These are phyloP conservation scores for Enhydra lutris DNA, from an alignment of 2,113 vertebrate genomes.

Conservation along the genomic window DNA sequence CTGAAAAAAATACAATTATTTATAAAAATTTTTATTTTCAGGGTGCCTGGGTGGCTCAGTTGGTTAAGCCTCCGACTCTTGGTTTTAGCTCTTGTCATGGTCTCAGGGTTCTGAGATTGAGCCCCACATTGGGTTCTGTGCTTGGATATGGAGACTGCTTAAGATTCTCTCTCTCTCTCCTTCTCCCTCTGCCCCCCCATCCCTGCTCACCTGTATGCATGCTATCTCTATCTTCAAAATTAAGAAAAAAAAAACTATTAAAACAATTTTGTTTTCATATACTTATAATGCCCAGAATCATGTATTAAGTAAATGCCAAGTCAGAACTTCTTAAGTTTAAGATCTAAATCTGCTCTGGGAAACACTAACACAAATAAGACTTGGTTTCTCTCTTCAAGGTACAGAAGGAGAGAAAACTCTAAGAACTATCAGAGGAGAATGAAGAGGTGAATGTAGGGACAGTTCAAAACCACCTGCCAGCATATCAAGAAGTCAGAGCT, in stretches of 20 bases:
- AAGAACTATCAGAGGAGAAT: neutral
- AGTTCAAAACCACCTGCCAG: neutral
- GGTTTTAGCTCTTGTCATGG: neutral
- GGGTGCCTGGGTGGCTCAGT: neutral
- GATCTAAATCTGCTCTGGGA: neutral
- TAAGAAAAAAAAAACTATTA: neutral
- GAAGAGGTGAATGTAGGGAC: neutral
- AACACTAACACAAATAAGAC: neutral
- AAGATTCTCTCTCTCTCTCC: neutral
- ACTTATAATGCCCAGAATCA: neutral
- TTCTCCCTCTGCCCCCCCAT: neutral
- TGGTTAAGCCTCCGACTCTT: neutral
- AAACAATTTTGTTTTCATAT: neutral
- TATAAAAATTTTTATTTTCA: neutral
- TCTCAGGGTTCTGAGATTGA: neutral
- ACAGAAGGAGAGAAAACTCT: neutral
- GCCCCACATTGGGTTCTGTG: neutral
- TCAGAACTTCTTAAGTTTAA: neutral
- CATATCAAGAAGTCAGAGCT: neutral
- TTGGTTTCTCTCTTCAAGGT: neutral
- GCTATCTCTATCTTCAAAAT: neutral
- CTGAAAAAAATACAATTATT: neutral
- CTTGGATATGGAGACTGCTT: neutral
- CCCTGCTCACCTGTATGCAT: neutral
- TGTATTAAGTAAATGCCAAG: neutral